Evolutionary conservation across 2,113 vertebrate genomes (phyloP), one percentile per base, ranked within the genome.

Genomic region (Tenrec ecaudatus): DNA sequence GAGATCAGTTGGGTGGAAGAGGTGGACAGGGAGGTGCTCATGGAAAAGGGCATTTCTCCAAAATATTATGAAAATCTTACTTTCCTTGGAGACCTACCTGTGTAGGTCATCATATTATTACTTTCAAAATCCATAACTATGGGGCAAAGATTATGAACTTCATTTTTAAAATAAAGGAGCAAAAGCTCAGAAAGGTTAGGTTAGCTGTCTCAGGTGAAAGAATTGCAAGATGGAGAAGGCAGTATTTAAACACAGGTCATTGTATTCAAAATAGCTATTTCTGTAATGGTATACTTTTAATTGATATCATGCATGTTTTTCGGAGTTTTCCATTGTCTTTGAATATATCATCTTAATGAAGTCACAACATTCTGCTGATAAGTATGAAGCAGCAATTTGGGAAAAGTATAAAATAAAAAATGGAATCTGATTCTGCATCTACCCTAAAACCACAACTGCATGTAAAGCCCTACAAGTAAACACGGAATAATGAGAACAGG

Each of bases 381-480:
- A 85, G 89, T 82, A 79, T 36, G 2, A 84, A 91, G 43, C 4
- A 86, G 14, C 33, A 92, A 77, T 87, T 91, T 89, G 85, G 57
- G 91, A 96, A 90, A 82, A 2, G 69, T n/a, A 60, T 43, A 0
- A 82, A 79, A 22, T 73, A 0, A 93, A 87, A 94, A 89, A 47
- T n/a, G 40, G 22, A 88, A 86, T 20, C 38, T 69, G 77, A 77
- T 4, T 84, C 38, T 88, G 3, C 79, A 25, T 66, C 87, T 73
- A 71, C 57, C n/a, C 47, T 38, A 77, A 91, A 83, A 82, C 62
- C 68, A 88, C 2, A 90, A 81, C 23, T 57, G 23, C 11, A 31
- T 80, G 27, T 47, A 94, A 92, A 93, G 68, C 64, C 76, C 10
- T 73, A 33, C 47, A 83, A 87, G 60, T 22, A 93, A 77, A 89